Evolutionary conservation across 2,113 vertebrate species (phyloP), one percentile per base, ranked within the genome.

Genomic region (Ctenodactylus gundi): DNA sequence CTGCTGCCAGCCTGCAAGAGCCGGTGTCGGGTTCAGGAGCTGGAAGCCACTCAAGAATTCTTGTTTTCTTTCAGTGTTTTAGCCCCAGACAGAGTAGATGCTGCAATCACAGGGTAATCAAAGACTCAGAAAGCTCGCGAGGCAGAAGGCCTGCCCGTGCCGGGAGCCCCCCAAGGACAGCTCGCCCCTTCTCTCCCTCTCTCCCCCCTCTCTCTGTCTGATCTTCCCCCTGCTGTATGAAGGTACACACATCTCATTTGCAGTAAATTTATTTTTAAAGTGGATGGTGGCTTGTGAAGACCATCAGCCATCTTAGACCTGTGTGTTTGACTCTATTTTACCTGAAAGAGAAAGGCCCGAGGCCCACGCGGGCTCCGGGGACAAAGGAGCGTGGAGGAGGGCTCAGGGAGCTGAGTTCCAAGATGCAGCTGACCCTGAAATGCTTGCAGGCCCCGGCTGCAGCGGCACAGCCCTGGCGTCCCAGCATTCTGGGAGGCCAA

Each of bases 11-110:
- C n/a, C n/a, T n/a, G n/a, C n/a, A n/a, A n/a, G n/a, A n/a, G n/a
- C n/a, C n/a, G 87, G 81, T 84, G 92, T 96, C 23, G 88, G 93
- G 96, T 97, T 95, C 94, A 88, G 94, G 0, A 2, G 83, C 94
- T 98, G 98, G 97, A 97, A 97, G 87, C 78, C 92, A 51, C 96
- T 98, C 97, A 97, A 98, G 85, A 83, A 82, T 82, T 91, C 95
- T 88, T 97, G 96, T 96, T 97, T 85, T 97, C 95, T 96, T 97
- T 84, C 95, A 65, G 93, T 95, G 96, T 97, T 92, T 93, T 94
- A 90, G 92, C 44, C 70, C 90, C 55, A 39, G 83, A 57, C 94
- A 64, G 83, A 91, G 93, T 87, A 81, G 78, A 76, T 57, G 90
- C 96, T 96, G 73, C 68, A 1, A 41, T 95, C 95, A 95, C 91